Conservation (phyloP, 2,888 invertebrate species). For the Epistrophella euchroma region DNA sequence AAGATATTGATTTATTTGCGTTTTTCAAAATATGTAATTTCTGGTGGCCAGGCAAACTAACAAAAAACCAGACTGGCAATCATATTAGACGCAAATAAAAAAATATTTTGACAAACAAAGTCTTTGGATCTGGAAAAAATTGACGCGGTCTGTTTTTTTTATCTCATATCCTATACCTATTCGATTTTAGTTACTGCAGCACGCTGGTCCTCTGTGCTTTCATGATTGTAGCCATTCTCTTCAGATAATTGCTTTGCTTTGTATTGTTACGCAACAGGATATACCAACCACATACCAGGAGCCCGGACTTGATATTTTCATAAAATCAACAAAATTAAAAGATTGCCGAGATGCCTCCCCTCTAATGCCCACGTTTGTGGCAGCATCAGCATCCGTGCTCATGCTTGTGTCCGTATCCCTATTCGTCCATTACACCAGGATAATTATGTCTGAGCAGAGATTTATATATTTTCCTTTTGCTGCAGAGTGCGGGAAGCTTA, state of each 20-base stretch:
- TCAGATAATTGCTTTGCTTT: constrained; percentile 61
- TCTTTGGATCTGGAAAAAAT: not conserved
- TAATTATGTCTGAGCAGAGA: constrained; percentile 65
- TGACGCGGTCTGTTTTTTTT: not conserved
- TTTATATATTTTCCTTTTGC: constrained; percentile 49
- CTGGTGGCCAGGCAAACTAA: too few species aligned
- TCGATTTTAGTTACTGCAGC: not conserved
- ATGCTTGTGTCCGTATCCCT: constrained; percentile 16
- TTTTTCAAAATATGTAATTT: too few species aligned
- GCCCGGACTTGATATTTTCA: constrained; percentile 56
- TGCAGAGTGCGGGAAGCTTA: not conserved
- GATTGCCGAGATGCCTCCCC: constrained; percentile 29
- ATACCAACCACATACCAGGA: constrained; percentile 33
- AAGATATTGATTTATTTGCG: too few species aligned
- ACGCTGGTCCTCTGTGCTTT: not conserved
- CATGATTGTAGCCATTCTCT: constrained; percentile 40
- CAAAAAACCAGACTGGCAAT: not conserved
- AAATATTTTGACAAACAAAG: not conserved
- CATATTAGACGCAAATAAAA: not conserved
- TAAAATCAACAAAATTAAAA: constrained; percentile 71
- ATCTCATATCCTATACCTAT: not conserved
- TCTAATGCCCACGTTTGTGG: not conserved
- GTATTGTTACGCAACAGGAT: constrained; percentile 50
- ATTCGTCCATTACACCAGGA: constrained; percentile 51
- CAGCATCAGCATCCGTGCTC: not conserved